A percentile compares a stretch with the other conserved stretches of the same genome.
phyloP scores from a whole-genome alignment of 2,888 invertebrate genomes.

The Sialis lutaria region DNA sequence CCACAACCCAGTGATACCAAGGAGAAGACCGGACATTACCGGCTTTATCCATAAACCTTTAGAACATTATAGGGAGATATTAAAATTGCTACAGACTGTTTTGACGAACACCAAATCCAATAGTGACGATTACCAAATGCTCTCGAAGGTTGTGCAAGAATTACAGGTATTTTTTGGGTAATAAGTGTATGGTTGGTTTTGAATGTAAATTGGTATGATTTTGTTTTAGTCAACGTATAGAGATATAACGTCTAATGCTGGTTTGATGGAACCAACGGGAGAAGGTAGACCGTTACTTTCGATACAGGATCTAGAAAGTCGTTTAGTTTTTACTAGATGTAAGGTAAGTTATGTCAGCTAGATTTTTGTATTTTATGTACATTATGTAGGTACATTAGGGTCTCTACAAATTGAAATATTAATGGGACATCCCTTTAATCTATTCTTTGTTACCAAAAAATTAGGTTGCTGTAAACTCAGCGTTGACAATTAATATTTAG shows the following conservation, averaged over 20 bases:
- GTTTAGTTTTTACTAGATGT: constrained; percentile 80
- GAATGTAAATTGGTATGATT: not conserved
- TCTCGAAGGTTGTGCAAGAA: constrained; percentile 28
- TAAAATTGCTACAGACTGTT: constrained; percentile 38
- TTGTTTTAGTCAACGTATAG: constrained; percentile 45
- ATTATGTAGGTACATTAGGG: not conserved
- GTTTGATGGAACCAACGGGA: constrained; percentile 70
- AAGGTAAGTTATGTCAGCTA: constrained; percentile 35
- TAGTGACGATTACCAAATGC: constrained; percentile 28
- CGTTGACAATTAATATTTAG: too few relatives aligned
- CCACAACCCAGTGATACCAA: constrained; percentile 63
- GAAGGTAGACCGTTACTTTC: constrained; percentile 68
- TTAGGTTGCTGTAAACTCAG: too few relatives aligned
- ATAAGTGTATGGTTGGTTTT: not conserved
- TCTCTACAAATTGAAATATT: not conserved
- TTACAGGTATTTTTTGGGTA: constrained; percentile 22
- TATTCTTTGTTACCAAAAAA: too few relatives aligned
- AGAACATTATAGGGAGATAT: constrained; percentile 56
- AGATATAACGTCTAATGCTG: constrained; percentile 68
- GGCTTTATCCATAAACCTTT: constrained; percentile 70
- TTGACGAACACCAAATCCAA: constrained; percentile 27
- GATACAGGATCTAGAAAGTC: constrained; percentile 68
- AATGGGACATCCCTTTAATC: too few relatives aligned
- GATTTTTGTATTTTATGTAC: not conserved
- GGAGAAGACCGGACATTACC: constrained; percentile 68